These are phyloP conservation scores for Platycheirus rosarum DNA, from an alignment of 2,888 invertebrate species.

Conservation along the genomic window DNA sequence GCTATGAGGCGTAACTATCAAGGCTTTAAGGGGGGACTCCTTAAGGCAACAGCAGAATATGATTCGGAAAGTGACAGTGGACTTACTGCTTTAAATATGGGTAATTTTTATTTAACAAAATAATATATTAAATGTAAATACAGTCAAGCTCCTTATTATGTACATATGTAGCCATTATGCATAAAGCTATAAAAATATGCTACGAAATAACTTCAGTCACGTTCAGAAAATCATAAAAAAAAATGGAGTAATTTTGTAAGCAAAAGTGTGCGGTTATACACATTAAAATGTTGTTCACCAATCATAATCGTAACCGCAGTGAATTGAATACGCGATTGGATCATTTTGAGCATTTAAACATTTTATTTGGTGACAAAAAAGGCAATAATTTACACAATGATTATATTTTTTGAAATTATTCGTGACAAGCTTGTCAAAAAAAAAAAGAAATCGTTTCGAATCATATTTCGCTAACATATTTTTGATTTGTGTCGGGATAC, in stretches of 20 bases:
- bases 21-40: conserved; percentile 61
- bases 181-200: not conserved
- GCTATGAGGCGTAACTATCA: conserved; percentile 63
- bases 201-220: conserved; percentile 9
- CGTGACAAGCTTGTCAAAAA: conserved; percentile 57
- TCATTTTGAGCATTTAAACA: conserved; percentile 1
- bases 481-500: not conserved
- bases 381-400: conserved; percentile 21
- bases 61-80: conserved; percentile 67
- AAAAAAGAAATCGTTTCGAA: not conserved
- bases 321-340: conserved; percentile 23
- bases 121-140: too few species aligned
- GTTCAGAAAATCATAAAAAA: not conserved
- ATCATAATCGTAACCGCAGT: conserved; percentile 18
- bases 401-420: conserved; percentile 23
- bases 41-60: conserved; percentile 59
- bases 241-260: conserved; percentile 16
- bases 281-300: conserved; percentile 13
- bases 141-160: too few species aligned
- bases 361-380: not conserved
- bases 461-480: not conserved
- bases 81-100: conserved; percentile 49
- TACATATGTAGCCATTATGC: not conserved
- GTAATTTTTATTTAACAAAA: conserved; percentile 36
- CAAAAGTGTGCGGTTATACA: not conserved